Base-by-base conservation (phyloP, 2,797 vertebrate genomes). In the Acipenser ruthenus region DNA sequence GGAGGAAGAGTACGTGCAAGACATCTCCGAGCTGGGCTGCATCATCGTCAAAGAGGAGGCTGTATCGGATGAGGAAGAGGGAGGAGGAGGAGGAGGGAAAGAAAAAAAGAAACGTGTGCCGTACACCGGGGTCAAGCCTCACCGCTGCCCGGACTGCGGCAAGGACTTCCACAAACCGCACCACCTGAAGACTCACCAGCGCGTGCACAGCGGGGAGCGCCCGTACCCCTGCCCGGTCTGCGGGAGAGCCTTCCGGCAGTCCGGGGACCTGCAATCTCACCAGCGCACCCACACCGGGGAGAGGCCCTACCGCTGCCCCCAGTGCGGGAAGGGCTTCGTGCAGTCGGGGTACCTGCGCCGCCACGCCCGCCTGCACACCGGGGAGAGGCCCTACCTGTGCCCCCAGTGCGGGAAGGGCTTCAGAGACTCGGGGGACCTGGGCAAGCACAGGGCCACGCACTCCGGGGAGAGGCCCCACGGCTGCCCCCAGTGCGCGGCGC, bases 131-230 rank as follows among this genome's bases (percentile, higher is more conserved):
- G 79, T 80, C 72, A 75, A 79, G 7, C 83, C 82, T 0, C 85
- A 83, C 59, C 18, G 70, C 9, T 86, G 84, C 0, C 66, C 77
- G 6, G 67, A 67, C 50, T 86, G 84, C 0, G 82, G 81, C 11
- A 83, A 82, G 67, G 75, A 73, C 68, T 86, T 86, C 70, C 82
- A 82, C 0, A 82, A 85, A 0, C 71, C 79, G 62, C 79, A 83
- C 78, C 80, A 83, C 4, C 73, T 83, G 47, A 82, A 81, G 49
- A 84, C 83, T 51, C 83, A 85, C 68, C 73, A 50, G 50, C 80
- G 74, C 67, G 73, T 80, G 64, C 84, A 86, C 73, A 74, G 63
- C 61, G 68, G 68, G 62, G 80, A 84, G 67, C 77, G 80, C 2
- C 76, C 71, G 0, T 76, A 78, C 68, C 72, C 76, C 0, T 85